Percentiles rank a stretch among this genome's conserved stretches.
Evolutionary conservation across 2,113 vertebrate species (phyloP).

Genomic region (Spea bombifrons): DNA sequence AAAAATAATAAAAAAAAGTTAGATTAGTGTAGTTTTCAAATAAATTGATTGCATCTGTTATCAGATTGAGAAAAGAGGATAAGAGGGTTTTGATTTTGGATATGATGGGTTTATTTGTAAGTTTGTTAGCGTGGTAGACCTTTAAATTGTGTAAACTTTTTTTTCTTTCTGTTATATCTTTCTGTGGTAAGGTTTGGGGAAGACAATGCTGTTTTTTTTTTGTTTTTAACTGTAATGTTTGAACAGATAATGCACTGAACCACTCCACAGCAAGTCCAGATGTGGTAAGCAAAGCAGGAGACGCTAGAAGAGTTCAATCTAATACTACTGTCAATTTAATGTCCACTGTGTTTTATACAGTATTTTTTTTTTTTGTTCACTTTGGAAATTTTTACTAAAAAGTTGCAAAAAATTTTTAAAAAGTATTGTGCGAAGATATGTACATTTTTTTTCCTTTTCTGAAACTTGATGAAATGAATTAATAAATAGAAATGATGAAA

Average conservation of each 20-base stretch:
- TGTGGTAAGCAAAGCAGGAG: slow-evolving; percentile 78
- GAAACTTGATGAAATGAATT: slow-evolving; percentile 91
- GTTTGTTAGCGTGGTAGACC: slow-evolving; percentile 78
- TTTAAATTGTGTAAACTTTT: slow-evolving; percentile 73
- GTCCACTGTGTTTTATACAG: slow-evolving; percentile 91
- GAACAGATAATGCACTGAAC: slow-evolving; percentile 84
- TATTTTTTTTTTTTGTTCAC: slow-evolving; percentile 75
- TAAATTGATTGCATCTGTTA: slow-evolving; percentile 73
- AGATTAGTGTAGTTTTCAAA: slow-evolving; percentile 77
- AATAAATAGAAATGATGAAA: slow-evolving; percentile 86
- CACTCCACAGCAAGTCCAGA: slow-evolving; percentile 85
- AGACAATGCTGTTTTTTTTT: slow-evolving; percentile 69
- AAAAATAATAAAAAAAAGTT: slow-evolving; percentile 1
- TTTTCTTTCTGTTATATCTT: slow-evolving; percentile 55
- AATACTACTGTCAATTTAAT: slow-evolving; percentile 90
- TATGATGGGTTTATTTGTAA: slow-evolving; percentile 73
- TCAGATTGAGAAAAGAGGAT: slow-evolving; percentile 75
- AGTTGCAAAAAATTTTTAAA: slow-evolving; percentile 69
- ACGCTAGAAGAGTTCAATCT: slow-evolving; percentile 70
- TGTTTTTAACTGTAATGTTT: slow-evolving; percentile 85
- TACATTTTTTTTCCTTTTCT: slow-evolving; percentile 86
- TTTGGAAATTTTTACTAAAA: slow-evolving; percentile 88
- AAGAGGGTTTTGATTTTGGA: slow-evolving; percentile 76
- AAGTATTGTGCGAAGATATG: slow-evolving; percentile 88
- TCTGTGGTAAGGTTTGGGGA: slow-evolving; percentile 77